Conservation (phyloP, 2,113 vertebrate species). For the Labeo rohita region DNA sequence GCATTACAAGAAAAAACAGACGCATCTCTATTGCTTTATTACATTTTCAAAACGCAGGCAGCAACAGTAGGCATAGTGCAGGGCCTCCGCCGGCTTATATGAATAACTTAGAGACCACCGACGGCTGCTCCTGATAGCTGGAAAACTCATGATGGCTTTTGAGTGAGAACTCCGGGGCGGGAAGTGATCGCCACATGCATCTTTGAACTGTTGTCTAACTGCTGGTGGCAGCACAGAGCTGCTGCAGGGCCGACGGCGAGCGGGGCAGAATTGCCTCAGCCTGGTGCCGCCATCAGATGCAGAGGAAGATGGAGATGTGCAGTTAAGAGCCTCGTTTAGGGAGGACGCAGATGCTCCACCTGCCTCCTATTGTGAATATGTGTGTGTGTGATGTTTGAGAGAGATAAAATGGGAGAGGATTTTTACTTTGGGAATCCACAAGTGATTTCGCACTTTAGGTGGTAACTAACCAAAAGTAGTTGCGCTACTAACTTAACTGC, state of each 20-base stretch:
- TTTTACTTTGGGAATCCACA: slow-evolving; percentile 11
- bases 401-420: slow-evolving; percentile 1
- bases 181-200: slow-evolving; percentile 41
- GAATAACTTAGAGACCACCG: slow-evolving; percentile 54
- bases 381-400: slow-evolving; percentile 8
- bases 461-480: neutral
- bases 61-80: slow-evolving; percentile 42
- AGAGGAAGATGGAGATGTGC: slow-evolving; percentile 55
- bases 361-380: slow-evolving; percentile 34
- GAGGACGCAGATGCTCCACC: slow-evolving; percentile 42
- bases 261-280: slow-evolving; percentile 53
- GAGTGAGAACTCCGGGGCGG: slow-evolving; percentile 45
- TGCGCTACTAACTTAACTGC: neutral
- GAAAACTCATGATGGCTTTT: slow-evolving; percentile 52
- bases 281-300: slow-evolving; percentile 52
- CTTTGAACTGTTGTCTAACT: slow-evolving; percentile 52
- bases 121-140: slow-evolving; percentile 40
- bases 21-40: slow-evolving; percentile 40
- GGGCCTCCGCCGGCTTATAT: slow-evolving; percentile 41
- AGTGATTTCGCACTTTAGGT: slow-evolving; percentile 13
- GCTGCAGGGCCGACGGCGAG: slow-evolving; percentile 35
- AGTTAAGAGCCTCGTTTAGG: slow-evolving; percentile 47
- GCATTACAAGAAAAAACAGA: slow-evolving; percentile 37
- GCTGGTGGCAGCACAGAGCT: slow-evolving; percentile 44
- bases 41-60: slow-evolving; percentile 13